Conservation (phyloP, 2,888 invertebrate species). For the Megamerina dolium region DNA sequence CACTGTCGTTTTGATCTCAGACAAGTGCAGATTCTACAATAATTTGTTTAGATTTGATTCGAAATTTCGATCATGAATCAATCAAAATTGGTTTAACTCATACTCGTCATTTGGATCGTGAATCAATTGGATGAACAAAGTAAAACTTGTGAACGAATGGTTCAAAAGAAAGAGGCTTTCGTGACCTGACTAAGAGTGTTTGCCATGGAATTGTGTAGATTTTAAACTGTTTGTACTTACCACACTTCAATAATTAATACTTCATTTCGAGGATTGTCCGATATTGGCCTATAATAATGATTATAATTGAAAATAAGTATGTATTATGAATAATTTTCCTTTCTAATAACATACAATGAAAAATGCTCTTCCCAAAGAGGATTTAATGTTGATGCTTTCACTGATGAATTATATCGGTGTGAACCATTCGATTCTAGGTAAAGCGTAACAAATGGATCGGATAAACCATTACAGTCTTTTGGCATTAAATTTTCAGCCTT, state of each 20-base stretch:
- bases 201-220: too few species aligned
- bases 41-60: too few species aligned
- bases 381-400: conserved; percentile 81
- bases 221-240: too few species aligned
- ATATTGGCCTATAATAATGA: conserved; percentile 54
- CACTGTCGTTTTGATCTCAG: too few species aligned
- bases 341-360: conserved; percentile 55
- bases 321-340: conserved; percentile 23
- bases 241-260: conserved; percentile 76
- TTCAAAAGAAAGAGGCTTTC: too few species aligned
- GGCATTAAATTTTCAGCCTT: conserved; percentile 79
- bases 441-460: conserved; percentile 95
- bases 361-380: conserved; percentile 98
- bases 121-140: too few species aligned
- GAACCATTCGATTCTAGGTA: conserved; percentile 72
- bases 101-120: too few species aligned
- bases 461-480: conserved; percentile 87
- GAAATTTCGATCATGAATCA: too few species aligned
- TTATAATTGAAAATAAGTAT: conserved; percentile 42
- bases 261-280: conserved; percentile 66
- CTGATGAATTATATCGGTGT: conserved; percentile 82
- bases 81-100: too few species aligned
- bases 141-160: too few species aligned
- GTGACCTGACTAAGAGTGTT: too few species aligned
- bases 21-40: too few species aligned